Base-by-base conservation (phyloP, 2,113 vertebrate genomes). In the Aspiorhynchus laticeps region DNA sequence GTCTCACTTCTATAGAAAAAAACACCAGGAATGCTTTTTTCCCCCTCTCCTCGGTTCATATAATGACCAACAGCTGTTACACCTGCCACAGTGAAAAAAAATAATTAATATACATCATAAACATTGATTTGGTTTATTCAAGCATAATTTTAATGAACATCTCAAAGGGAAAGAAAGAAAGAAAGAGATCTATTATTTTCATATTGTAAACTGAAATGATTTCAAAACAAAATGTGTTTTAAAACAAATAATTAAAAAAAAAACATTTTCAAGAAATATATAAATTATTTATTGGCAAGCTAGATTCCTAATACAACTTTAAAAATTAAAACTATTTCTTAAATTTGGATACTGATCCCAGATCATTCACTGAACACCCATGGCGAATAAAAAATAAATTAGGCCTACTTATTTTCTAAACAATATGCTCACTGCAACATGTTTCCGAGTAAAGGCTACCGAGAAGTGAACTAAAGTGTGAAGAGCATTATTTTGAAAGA, bases 41-140 rank as follows among this genome's bases (percentile, higher is more conserved):
- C 12, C 14, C 1, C 7, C 15, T 53, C 17, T 31, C 9, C 41
- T 67, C 15, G 33, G 61, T 92, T 91, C 90, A 88, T 90, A 87
- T 93, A 92, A 92, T 93, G 92, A 92, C 90, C 93, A 91, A 88
- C 91, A 94, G 91, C 87, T 90, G 87, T 92, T 93, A 89, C 92
- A 94, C 91, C 92, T 93, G 92, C 89, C 88, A 91, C 89, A 91
- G 91, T 93, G 91, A 92, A 93, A 93, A 93, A 89, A 87, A 90
- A 0, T 88, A 93, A 94, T 93, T 92, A 93, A 90, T 90, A 90
- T 90, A 91, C 91, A 91, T 79, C 86, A 81, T 88, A 91, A 90
- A 90, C 93, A 93, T 92, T 88, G 93, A 92, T 93, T 93, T 93
- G 91, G 90, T 93, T 92, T 93, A 91, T 94, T 95, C 88, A 93